These are phyloP conservation scores for Poeciliopsis occidentalis DNA, from an alignment of 2,113 vertebrate genomes.

Conservation along the genomic window DNA sequence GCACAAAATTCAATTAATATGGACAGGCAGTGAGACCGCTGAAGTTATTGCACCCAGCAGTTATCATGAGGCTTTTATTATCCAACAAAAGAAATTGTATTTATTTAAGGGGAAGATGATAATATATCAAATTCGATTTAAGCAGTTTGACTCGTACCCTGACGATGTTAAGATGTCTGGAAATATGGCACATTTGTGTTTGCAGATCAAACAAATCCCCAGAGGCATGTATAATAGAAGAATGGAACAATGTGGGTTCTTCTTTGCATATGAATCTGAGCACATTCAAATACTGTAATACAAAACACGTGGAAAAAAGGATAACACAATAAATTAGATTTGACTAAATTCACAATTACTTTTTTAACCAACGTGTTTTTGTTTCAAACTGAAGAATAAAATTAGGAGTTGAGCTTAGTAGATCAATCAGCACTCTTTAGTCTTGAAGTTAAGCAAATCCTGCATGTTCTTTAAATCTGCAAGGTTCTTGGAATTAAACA, in stretches of 20 bases:
- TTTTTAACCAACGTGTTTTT: constrained; percentile 1
- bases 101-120: constrained; percentile 3
- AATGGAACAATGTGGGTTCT: constrained; percentile 13
- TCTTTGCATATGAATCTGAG: constrained; percentile 19
- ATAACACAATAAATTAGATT: constrained; percentile 6
- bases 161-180: constrained; percentile 13
- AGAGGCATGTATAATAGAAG: constrained; percentile 10
- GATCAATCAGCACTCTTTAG: constrained; percentile 4
- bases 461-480: neutral
- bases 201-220: constrained; percentile 11
- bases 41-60: neutral
- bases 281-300: neutral
- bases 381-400: neutral
- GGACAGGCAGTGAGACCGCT: neutral
- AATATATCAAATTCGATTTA: constrained; percentile 8
- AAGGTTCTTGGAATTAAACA: constrained; percentile 1
- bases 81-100: neutral
- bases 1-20: neutral
- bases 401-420: neutral
- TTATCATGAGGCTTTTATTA: constrained; percentile 3
- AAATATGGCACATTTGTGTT: constrained; percentile 12
- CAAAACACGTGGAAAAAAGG: constrained; percentile 4
- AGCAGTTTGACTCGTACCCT: constrained; percentile 4
- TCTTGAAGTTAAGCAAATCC: neutral
- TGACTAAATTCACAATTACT: constrained; percentile 2